Base-by-base conservation (phyloP, 64 coral and sea anemone species). In the Anthopleura sola region DNA sequence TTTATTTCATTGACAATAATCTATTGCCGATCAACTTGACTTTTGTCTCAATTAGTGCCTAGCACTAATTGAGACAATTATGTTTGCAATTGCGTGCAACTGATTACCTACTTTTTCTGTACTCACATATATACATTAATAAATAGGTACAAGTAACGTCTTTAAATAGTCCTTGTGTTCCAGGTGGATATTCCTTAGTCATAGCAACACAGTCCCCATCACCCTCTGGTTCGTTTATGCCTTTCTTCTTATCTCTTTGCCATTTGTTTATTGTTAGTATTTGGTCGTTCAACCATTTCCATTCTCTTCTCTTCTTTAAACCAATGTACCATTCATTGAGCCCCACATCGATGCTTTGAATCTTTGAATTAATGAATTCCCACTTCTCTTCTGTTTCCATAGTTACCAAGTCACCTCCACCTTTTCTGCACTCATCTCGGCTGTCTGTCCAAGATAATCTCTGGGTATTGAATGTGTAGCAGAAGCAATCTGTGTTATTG, bases 311-410 rank as follows among this genome's bases (percentile, higher is more conserved):
- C 32, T 89, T 90, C 37, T 60, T 81, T 54, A 90, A 64, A 32
- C 89, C 89, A 78, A 90, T 90, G 51, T 76, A 36, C 88, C 81
- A 90, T 49, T 90, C 88, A 46, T 83, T 84, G 5, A 18, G 14
- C 0, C 2, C 3, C 8, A 34, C 0, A 39, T 23, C 49, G 3
- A 47, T 38, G 9, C 6, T 33, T 71, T 88, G 78, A 33, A 82
- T 88, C 18, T 37, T 17, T 29, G 16, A 49, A 31, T 81, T 88
- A 20, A 88, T 82, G 34, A 68, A 82, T 19, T 24, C 15, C 78
- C 78, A 88, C 23, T 88, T 77, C 36, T 69, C 39, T 44, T 82
- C 58, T 81, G 86, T 87, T 79, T 87, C 86, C 32, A 88, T 88
- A 13, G 78, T 57, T 28, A 88, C 77, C 29, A 88, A 33, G 28